Percentiles rank a stretch among this genome's conserved stretches.
Conservation (phyloP, 2,113 vertebrate species). For the Poecile atricapillus region DNA sequence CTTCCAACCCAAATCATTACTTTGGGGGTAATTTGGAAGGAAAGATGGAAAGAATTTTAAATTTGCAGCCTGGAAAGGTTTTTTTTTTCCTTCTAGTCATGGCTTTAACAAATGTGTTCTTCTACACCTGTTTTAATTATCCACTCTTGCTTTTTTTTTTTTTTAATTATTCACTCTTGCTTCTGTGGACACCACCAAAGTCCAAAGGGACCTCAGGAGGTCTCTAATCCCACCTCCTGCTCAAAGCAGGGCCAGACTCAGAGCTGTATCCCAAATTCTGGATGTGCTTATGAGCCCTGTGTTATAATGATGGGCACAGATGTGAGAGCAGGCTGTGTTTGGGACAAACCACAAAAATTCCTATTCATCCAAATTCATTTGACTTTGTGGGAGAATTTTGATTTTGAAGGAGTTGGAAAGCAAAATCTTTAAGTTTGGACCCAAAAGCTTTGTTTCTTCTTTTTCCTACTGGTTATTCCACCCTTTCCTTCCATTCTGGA, state of each 20-base stretch:
- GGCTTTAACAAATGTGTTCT: not conserved
- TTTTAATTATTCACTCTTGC: not conserved
- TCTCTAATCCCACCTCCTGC: not conserved
- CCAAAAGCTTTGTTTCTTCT: not conserved
- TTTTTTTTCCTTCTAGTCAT: not conserved
- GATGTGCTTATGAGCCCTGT: not conserved
- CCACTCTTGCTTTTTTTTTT: not conserved
- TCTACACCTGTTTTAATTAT: not conserved
- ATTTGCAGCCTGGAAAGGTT: not conserved
- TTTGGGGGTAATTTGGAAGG: not conserved
- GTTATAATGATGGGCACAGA: not conserved
- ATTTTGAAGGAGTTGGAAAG: not conserved
- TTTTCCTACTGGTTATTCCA: not conserved
- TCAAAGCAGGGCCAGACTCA: not conserved
- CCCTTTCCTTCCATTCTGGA: not conserved
- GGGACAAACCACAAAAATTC: not conserved
- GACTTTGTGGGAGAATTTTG: not conserved
- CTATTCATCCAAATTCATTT: not conserved
- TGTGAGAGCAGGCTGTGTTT: not conserved
- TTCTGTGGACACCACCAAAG: too few relatives aligned
- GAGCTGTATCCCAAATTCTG: not conserved
- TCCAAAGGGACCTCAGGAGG: not conserved
- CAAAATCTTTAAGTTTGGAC: not conserved
- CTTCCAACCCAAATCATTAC: not conserved
- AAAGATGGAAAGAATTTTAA: not conserved